Conservation (phyloP, 2,888 invertebrate genomes). For the Orthonevra nobilis region DNA sequence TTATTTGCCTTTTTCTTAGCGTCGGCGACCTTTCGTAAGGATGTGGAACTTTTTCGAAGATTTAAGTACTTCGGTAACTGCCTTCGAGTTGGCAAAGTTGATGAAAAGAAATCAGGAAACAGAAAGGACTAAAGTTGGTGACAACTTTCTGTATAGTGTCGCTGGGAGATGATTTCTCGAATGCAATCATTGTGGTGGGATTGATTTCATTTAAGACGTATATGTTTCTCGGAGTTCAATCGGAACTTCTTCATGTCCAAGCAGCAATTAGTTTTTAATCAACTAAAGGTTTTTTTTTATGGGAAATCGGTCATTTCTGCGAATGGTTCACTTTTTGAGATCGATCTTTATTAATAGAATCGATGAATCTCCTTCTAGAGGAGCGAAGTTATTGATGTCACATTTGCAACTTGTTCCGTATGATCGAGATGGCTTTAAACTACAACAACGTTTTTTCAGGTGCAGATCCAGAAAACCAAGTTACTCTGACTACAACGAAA, state of each 20-base stretch:
- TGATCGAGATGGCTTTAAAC: no score
- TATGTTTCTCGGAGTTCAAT: neutral
- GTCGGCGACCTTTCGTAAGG: constrained; percentile 8
- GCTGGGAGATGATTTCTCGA: neutral
- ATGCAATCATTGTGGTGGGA: constrained; percentile 35
- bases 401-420: no score
- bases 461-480: no score
- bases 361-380: no score
- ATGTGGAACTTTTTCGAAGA: constrained; percentile 50
- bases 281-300: constrained; percentile 28
- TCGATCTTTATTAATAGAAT: no score
- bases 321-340: no score
- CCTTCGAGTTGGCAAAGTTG: constrained; percentile 29
- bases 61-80: constrained; percentile 63
- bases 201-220: constrained; percentile 23
- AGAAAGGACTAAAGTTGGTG: constrained; percentile 42
- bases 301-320: no score
- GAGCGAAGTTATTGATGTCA: no score
- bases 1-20: neutral
- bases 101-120: constrained; percentile 2
- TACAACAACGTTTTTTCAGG: no score
- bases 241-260: neutral
- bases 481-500: no score
- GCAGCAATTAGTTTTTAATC: constrained; percentile 36
- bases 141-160: constrained; percentile 27